Evolutionary conservation across 2,797 vertebrate species (phyloP).

Genomic region (Trachurus trachurus): DNA sequence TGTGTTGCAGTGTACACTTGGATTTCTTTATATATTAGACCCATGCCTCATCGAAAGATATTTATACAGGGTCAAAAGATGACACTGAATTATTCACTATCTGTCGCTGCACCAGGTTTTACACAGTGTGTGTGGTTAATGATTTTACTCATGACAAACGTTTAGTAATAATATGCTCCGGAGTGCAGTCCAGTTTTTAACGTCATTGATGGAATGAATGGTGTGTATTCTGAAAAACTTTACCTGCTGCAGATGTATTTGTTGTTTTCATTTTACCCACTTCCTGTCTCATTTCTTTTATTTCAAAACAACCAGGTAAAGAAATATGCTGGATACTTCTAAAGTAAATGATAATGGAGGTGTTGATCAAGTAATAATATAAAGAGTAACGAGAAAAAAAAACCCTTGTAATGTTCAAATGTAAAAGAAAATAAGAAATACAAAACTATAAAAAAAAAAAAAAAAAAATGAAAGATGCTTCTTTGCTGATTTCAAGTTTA

Average conservation of each 20-base stretch:
- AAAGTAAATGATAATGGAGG: slow-evolving; percentile 86
- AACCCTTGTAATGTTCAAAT: slow-evolving; percentile 89
- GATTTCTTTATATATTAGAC: slow-evolving; percentile 80
- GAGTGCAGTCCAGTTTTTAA: slow-evolving; percentile 82
- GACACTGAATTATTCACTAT: slow-evolving; percentile 91
- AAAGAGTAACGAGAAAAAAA: slow-evolving; percentile 78
- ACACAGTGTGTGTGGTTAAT: slow-evolving; percentile 86
- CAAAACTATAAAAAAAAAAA: slow-evolving; percentile 82
- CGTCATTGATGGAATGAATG: slow-evolving; percentile 81
- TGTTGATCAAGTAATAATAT: slow-evolving; percentile 91
- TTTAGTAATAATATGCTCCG: slow-evolving; percentile 74
- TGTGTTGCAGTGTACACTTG: slow-evolving; percentile 75
- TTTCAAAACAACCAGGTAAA: slow-evolving; percentile 93
- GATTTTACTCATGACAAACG: slow-evolving; percentile 85
- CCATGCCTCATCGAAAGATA: slow-evolving; percentile 77
- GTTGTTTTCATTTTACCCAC: slow-evolving; percentile 68
- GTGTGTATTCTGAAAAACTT: slow-evolving; percentile 75
- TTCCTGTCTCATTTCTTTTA: slow-evolving; percentile 76
- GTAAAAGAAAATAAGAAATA: slow-evolving; percentile 86
- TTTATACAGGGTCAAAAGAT: slow-evolving; percentile 93
- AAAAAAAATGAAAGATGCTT: slow-evolving; percentile 84
- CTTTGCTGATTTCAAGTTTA: slow-evolving; percentile 89
- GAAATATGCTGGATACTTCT: slow-evolving; percentile 95
- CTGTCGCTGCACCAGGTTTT: slow-evolving; percentile 91
- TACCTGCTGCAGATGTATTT: slow-evolving; percentile 80